Evolutionary conservation across 2,888 invertebrate genomes (phyloP).

Genomic region (Oeneis ivallda): DNA sequence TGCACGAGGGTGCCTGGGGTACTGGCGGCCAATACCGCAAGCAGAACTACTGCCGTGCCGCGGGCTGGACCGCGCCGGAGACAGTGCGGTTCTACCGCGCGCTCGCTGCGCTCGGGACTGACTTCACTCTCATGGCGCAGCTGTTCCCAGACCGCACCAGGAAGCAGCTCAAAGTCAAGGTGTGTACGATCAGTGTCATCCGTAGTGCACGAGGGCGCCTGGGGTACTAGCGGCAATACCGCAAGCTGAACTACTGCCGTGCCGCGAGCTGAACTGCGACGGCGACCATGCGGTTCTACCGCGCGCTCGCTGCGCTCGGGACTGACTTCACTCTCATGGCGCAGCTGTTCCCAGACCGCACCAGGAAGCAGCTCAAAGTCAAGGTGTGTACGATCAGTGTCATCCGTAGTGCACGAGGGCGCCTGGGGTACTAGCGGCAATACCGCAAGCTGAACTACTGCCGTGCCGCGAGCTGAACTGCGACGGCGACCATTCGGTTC

Average conservation of each 20-base stretch:
- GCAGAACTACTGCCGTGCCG: constrained; percentile 69
- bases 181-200: constrained; percentile 40
- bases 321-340: constrained; percentile 96
- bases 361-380: constrained; percentile 90
- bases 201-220: too few relatives aligned
- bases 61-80: constrained; percentile 89
- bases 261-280: too few relatives aligned
- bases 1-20: constrained; percentile 83
- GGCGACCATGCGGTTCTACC: too few relatives aligned
- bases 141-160: constrained; percentile 90
- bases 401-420: too few relatives aligned
- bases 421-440: too few relatives aligned
- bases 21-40: constrained; percentile 84
- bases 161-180: constrained; percentile 92
- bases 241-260: too few relatives aligned
- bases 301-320: constrained; percentile 93
- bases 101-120: constrained; percentile 93
- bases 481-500: too few relatives aligned
- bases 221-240: too few relatives aligned
- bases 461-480: too few relatives aligned
- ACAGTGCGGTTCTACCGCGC: constrained; percentile 96
- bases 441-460: too few relatives aligned
- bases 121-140: constrained; percentile 93
- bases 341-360: constrained; percentile 89
- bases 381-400: constrained; percentile 78